These are phyloP conservation scores for Furnarius figulus DNA, from an alignment of 2,113 vertebrate species.

Conservation along the genomic window DNA sequence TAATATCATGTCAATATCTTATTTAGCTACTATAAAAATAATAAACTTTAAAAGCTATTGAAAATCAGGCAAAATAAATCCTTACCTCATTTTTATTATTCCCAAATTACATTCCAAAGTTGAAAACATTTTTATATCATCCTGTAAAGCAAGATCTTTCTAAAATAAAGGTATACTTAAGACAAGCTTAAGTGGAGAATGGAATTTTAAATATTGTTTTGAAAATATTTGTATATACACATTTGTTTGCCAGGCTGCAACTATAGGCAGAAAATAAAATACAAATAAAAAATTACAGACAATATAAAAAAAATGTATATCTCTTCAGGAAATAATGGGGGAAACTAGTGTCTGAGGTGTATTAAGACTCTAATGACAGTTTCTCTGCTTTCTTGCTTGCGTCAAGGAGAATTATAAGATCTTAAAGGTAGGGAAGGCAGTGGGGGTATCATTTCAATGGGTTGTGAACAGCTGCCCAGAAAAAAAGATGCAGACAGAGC, in stretches of 20 bases:
- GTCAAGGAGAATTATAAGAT: background rate
- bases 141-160: conserved; percentile 29
- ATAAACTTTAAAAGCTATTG: background rate
- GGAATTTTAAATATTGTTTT: background rate
- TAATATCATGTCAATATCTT: background rate
- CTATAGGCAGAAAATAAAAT: background rate
- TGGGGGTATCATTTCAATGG: background rate
- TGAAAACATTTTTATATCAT: conserved; percentile 55
- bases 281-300: background rate
- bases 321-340: background rate
- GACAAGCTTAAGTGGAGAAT: background rate
- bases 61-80: conserved; percentile 45
- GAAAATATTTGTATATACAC: background rate
- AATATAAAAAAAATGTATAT: background rate
- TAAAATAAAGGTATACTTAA: conserved; percentile 3
- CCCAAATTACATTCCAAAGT: conserved; percentile 29
- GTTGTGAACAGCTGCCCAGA: conserved; percentile 6
- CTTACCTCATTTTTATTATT: conserved; percentile 37
- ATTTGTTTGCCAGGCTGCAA: background rate
- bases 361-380: background rate
- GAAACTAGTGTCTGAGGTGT: background rate
- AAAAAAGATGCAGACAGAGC: conserved; percentile 22
- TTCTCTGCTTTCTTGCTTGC: background rate
- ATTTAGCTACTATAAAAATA: background rate
- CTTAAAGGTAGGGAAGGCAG: background rate